Evolutionary conservation across 2,113 vertebrate genomes (phyloP), one percentile per base, ranked within the genome.

Genomic region (Istiophorus platypterus): DNA sequence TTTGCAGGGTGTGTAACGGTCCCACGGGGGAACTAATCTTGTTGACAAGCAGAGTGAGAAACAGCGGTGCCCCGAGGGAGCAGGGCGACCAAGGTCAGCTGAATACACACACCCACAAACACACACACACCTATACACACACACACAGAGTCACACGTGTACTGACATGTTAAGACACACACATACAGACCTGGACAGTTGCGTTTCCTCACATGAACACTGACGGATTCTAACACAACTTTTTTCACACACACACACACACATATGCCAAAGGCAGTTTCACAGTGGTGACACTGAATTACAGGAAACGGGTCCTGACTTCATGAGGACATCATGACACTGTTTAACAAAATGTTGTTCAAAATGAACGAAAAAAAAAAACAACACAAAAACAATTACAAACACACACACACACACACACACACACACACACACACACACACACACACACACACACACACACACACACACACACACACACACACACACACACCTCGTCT

Each of bases 31-130:
- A 88, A 91, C 86, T 92, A 90, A 92, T 90, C 83, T 87, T 88
- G 91, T 89, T 91, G 90, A 92, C 91, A 91, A 91, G 85, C 85
- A 80, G 84, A 91, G 82, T 91, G 87, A 87, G 91, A 91, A 92
- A 86, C 91, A 89, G 88, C 88, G 80, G 79, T 58, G 37, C 81
- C 80, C 58, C 39, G 27, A 76, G 87, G 87, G 85, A 82, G 76
- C 24, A 14, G 64, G 68, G 78, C 31, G 34, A 72, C 82, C 82
- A 77, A 88, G 88, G 87, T 88, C 90, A 89, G 65, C 76, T 27
- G 49, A 45, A 66, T 56, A 75, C 51, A 76, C 76, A 72, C 76
- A 70, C 26, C 70, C 58, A 72, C 72, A 70, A 68, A 70, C 51
- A 54, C 47, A 64, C 68, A 69, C 20, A 27, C 22, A 59, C 20